Percentiles rank a stretch among this genome's conserved stretches.
phyloP scores from a whole-genome alignment of 2,797 vertebrate genomes.

The Lepidocolaptes lacrymiger region DNA sequence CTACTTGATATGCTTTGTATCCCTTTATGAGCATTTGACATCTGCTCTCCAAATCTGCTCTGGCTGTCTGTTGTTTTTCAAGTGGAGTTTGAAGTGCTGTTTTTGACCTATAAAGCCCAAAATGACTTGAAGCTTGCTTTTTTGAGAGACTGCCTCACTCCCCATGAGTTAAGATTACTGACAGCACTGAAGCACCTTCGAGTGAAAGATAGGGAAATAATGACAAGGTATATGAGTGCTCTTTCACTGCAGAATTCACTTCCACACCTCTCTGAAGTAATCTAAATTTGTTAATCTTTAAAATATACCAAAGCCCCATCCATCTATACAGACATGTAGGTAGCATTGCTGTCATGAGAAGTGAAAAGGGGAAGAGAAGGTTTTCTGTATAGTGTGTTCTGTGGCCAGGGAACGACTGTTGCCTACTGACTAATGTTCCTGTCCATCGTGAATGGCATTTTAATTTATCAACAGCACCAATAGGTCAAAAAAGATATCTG shows the following conservation, averaged over 20 bases:
- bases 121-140: constrained; percentile 46
- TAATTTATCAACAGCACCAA: constrained; percentile 56
- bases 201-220: constrained; percentile 44
- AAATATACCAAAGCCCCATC: constrained; percentile 5
- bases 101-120: constrained; percentile 68
- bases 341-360: not conserved
- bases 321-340: not conserved
- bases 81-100: constrained; percentile 48
- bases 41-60: constrained; percentile 60
- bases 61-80: constrained; percentile 54
- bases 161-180: constrained; percentile 49
- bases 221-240: constrained; percentile 28
- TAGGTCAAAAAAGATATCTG: constrained; percentile 65
- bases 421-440: constrained; percentile 48
- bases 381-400: not conserved
- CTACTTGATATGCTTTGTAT: constrained; percentile 45
- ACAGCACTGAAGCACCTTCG: constrained; percentile 23
- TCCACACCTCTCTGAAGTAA: constrained; percentile 38
- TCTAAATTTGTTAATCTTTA: constrained; percentile 54
- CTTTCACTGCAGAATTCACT: constrained; percentile 37
- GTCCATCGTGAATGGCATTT: constrained; percentile 49
- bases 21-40: constrained; percentile 62
- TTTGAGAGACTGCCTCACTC: constrained; percentile 53
- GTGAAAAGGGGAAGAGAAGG: not conserved
- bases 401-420: not conserved